Base-by-base conservation (phyloP, 2,888 invertebrate genomes). In the Sesamia inferens region DNA sequence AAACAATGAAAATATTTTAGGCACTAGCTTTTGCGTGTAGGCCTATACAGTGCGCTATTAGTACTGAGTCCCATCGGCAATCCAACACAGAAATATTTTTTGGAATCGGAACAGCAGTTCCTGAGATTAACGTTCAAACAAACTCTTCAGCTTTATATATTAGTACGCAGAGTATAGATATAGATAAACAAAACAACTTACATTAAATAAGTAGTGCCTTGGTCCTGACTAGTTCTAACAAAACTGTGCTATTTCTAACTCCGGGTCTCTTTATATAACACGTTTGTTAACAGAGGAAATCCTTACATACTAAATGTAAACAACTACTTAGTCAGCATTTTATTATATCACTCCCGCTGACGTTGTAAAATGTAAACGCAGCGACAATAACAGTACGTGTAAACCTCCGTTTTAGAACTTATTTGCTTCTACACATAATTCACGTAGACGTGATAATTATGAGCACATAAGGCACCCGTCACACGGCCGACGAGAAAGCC, bases 181-280 rank as follows among this genome's bases (percentile, higher is more conserved):
- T n/a, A n/a, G n/a, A n/a, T n/a, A 48, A 54, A 65, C 59, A 59
- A 78, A 62, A 59, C 22, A 59, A 88, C 91, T 90, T 71, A 90
- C 91, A 63, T 80, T 64, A 78, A 71, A 82, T 88, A 54, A 2
- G 14, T 57, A 88, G 87, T 80, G 71, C 82, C 88, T 82, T 78
- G 62, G 86, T 84, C 80, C 76, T 79, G 65, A 71, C 74, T 78
- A 62, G 86, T 84, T 80, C 77, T 79, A 62, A 72, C 74, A 85
- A 84, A 78, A 94, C 93, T 94, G 93, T 82, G 82, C 71, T 81
- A 83, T 76, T 81, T 75, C 79, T 66, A 51, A 70, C 83, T 84
- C 78, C 81, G 81, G 84, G 76, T 84, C 88, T 88, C 89, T 91
- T 92, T 94, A 91, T 95, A 94, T 95, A 94, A 89, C 77, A 72